These are phyloP conservation scores for Vanacampus margaritifer DNA, from an alignment of 2,113 vertebrate genomes.

Conservation along the genomic window DNA sequence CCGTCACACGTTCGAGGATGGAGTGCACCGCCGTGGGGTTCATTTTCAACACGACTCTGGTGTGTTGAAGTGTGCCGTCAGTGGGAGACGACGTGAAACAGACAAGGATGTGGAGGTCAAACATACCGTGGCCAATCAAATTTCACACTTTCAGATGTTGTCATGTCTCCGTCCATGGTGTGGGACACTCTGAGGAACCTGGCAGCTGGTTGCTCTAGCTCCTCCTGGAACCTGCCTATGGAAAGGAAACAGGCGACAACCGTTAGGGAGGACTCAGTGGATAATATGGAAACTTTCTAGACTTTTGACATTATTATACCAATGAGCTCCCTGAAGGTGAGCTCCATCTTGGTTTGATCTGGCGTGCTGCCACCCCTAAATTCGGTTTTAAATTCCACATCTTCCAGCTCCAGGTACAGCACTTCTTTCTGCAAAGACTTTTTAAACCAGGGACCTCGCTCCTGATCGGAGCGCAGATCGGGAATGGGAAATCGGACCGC, in stretches of 20 bases:
- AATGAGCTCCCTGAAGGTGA: constrained; percentile 87
- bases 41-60: constrained; percentile 89
- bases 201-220: constrained; percentile 66
- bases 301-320: constrained; percentile 72
- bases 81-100: background rate
- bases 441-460: constrained; percentile 97
- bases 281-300: background rate
- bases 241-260: constrained; percentile 2
- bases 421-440: constrained; percentile 94
- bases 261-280: background rate
- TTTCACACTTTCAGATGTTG: constrained; percentile 83
- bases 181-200: constrained; percentile 86
- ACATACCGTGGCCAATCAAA: constrained; percentile 94
- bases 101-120: background rate
- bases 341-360: constrained; percentile 90
- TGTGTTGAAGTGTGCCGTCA: background rate
- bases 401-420: constrained; percentile 82
- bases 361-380: constrained; percentile 83
- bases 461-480: constrained; percentile 93
- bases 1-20: constrained; percentile 87
- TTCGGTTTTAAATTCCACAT: constrained; percentile 89
- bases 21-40: constrained; percentile 93
- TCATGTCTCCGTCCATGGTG: constrained; percentile 83
- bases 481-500: constrained; percentile 94
- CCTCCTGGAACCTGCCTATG: constrained; percentile 87